These are phyloP conservation scores for Sclerurus mexicanus DNA, from an alignment of 2,113 vertebrate genomes.

Conservation along the genomic window DNA sequence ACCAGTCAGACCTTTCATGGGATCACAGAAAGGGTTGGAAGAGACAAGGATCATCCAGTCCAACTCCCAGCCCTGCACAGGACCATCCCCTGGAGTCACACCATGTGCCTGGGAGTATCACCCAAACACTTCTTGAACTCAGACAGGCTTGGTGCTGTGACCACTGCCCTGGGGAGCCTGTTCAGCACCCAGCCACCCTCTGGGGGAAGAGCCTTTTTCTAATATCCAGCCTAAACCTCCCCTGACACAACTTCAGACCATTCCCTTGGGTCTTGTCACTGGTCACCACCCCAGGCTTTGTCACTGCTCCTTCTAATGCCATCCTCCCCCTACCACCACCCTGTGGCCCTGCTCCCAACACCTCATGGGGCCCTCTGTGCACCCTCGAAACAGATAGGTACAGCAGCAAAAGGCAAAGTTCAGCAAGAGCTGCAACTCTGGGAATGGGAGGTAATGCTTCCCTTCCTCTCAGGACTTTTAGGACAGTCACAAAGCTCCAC, in stretches of 20 bases:
- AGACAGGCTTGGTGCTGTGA: neutral
- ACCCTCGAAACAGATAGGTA: neutral
- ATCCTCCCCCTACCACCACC: neutral
- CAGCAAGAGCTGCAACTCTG: neutral
- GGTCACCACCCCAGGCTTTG: neutral
- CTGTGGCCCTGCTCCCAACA: neutral
- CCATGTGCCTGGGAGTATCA: neutral
- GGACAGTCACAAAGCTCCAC: neutral
- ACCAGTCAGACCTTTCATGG: neutral
- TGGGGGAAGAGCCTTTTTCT: neutral
- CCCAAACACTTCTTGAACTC: neutral
- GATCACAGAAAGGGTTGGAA: neutral
- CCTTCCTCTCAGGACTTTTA: neutral
- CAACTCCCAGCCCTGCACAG: neutral
- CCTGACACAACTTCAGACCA: neutral
- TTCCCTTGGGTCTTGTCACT: neutral
- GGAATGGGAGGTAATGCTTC: neutral
- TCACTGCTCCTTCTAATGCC: neutral
- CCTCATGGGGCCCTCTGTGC: neutral
- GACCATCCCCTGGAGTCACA: neutral
- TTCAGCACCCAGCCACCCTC: neutral
- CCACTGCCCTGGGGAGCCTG: neutral
- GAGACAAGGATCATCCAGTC: neutral
- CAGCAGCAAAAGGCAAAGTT: neutral
- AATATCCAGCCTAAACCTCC: neutral